Evolutionary conservation across 2,113 vertebrate genomes (phyloP).

Genomic region (Bos javanicus): DNA sequence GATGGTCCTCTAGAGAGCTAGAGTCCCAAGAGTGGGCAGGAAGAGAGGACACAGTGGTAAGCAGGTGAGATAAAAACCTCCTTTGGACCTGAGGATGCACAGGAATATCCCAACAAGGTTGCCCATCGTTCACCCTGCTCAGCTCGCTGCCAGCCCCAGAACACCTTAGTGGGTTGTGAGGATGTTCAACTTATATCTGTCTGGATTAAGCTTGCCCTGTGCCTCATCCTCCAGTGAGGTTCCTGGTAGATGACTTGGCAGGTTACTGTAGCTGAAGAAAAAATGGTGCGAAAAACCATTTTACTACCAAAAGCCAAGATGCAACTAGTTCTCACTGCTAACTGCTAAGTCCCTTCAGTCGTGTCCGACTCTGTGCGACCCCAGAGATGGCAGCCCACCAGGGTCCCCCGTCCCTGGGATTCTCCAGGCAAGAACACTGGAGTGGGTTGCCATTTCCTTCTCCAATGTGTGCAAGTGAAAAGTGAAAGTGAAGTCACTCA

Average conservation of each 20-base stretch:
- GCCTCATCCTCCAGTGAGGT: constrained; percentile 85
- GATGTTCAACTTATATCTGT: constrained; percentile 86
- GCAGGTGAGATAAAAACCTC: constrained; percentile 3
- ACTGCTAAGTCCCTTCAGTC: no score
- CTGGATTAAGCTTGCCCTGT: constrained; percentile 79
- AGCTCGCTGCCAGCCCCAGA: constrained; percentile 71
- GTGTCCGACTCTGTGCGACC: no score
- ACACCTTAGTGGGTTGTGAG: constrained; percentile 82
- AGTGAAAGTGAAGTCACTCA: no score
- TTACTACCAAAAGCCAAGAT: background rate
- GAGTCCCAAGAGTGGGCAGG: background rate
- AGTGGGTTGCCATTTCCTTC: no score
- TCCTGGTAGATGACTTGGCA: constrained; percentile 84
- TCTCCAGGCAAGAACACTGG: no score
- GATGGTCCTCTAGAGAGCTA: background rate
- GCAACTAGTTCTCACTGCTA: background rate
- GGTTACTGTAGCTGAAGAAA: constrained; percentile 75
- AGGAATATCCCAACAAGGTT: constrained; percentile 60
- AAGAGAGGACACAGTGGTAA: background rate
- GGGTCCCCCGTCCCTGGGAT: no score
- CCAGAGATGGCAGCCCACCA: no score
- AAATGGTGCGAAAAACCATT: constrained; percentile 9
- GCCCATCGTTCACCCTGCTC: constrained; percentile 49
- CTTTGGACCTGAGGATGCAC: constrained; percentile 57
- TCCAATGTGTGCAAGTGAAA: no score